Evolutionary conservation across 30 jellyfish, hydroid and myxozoan genomes (phyloP), one percentile per base, ranked within the genome.

Genomic region (Hydractinia echinata): DNA sequence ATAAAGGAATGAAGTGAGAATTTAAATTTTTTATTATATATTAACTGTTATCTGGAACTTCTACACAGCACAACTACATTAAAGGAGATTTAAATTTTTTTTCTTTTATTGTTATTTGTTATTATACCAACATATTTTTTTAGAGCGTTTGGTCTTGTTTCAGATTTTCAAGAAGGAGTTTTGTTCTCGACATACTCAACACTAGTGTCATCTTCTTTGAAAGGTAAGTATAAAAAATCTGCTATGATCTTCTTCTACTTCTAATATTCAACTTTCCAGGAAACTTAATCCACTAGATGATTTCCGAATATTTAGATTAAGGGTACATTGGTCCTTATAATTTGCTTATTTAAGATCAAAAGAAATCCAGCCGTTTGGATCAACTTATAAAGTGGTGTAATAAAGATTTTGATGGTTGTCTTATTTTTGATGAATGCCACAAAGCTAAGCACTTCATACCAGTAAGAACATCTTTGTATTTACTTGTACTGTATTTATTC

Each of bases 361-460:
- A 52, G 49, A 84, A 84, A 68, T 89, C 94, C 53, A 82, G 95
- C 74, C 94, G 97, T 11, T 55, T 91, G 67, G 89, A 86, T 58
- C 97, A 91, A 77, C 69, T 91, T 52, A 82, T 91, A 67, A 85
- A 77, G 10, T 91, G 97, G 97, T 91, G 97, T 79, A 96, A 96
- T 11, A 79, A 64, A 10, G 86, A 86, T 16, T 91, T 86, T 76
- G 96, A 91, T 48, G 97, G 97, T 52, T 91, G 97, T 79, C 86
- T 91, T 67, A 86, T 91, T 30, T 91, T 91, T 79, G 97, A 91
- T 83, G 97, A 91, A 76, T 86, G 94, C 67, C 97, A 91, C 76
- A 91, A 91, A 79, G 97, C 97, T 7, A 91, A 91, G 72, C 94
- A 91, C 72, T 91, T 91, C 73, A 79, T 91, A 11, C 97, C 97